Percentiles rank a stretch among this genome's conserved stretches.
Evolutionary conservation across 2,888 invertebrate species (phyloP).

Genomic region (Habrosyne pyritoides): DNA sequence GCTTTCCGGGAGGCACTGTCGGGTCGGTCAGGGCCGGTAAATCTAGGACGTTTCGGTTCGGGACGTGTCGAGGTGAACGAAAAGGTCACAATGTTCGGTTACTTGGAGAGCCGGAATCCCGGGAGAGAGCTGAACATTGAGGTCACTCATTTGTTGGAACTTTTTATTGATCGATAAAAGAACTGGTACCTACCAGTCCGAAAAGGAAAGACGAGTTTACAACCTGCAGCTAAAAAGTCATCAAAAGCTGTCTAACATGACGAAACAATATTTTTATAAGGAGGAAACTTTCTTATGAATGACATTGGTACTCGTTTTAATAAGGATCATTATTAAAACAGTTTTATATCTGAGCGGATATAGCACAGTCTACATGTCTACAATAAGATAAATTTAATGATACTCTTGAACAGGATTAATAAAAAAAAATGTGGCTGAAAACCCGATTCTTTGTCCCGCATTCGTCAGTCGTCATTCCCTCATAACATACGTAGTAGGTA

Average conservation of each 20-base stretch:
- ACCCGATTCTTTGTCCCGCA: background rate
- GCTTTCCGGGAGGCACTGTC: slow-evolving; percentile 7
- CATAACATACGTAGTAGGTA: background rate
- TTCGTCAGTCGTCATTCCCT: background rate
- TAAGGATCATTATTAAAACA: too few relatives aligned
- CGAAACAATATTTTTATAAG: too few relatives aligned
- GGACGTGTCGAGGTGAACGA: slow-evolving; percentile 26
- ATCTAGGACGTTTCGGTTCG: slow-evolving; percentile 29
- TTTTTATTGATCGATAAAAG: background rate
- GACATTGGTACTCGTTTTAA: too few relatives aligned
- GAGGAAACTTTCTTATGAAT: too few relatives aligned
- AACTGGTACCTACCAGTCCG: background rate
- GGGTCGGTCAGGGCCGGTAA: slow-evolving; percentile 26
- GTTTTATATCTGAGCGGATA: too few relatives aligned
- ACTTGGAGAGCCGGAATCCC: slow-evolving; percentile 15
- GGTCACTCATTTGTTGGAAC: background rate
- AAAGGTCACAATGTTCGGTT: slow-evolving; percentile 18
- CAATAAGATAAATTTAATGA: too few relatives aligned
- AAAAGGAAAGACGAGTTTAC: background rate
- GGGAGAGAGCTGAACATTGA: slow-evolving; percentile 2
- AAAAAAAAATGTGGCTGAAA: too few relatives aligned
- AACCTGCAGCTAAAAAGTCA: background rate
- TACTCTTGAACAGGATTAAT: too few relatives aligned
- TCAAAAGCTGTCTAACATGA: too few relatives aligned
- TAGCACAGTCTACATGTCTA: too few relatives aligned